Evolutionary conservation across 2,888 invertebrate genomes (phyloP).

Genomic region (Dolichopus griseipennis): DNA sequence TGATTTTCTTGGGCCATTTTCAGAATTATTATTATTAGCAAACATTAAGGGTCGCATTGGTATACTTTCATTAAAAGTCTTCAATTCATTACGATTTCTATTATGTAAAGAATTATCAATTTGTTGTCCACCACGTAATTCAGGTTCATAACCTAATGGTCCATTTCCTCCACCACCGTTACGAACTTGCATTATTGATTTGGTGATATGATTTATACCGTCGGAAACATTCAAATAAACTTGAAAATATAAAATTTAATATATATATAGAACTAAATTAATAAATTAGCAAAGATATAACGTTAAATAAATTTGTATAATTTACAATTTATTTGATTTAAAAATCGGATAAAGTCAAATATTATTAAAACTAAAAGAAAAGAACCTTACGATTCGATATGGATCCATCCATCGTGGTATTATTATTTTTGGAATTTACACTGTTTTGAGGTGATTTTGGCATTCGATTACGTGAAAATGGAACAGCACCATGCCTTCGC

Average conservation of each 20-base stretch:
- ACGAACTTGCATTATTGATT: slow-evolving; percentile 38
- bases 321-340: no score
- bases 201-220: slow-evolving; percentile 41
- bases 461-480: slow-evolving; percentile 32
- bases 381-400: not conserved
- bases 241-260: slow-evolving; percentile 11
- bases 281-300: no score
- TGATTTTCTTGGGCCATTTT: slow-evolving; percentile 23
- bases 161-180: slow-evolving; percentile 22
- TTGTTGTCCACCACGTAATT: not conserved
- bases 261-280: no score
- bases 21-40: slow-evolving; percentile 27
- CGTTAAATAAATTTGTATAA: no score
- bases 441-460: slow-evolving; percentile 29
- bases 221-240: slow-evolving; percentile 38
- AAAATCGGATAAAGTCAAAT: slow-evolving; percentile 12
- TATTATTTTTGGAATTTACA: slow-evolving; percentile 22
- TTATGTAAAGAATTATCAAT: slow-evolving; percentile 11
- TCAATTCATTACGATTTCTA: slow-evolving; percentile 29
- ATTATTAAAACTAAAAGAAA: not conserved
- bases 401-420: not conserved
- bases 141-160: slow-evolving; percentile 12
- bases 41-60: slow-evolving; percentile 50
- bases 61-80: slow-evolving; percentile 55
- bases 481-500: slow-evolving; percentile 57